phyloP scores from a whole-genome alignment of 2,113 vertebrate genomes.

The Saiga tatarica region DNA sequence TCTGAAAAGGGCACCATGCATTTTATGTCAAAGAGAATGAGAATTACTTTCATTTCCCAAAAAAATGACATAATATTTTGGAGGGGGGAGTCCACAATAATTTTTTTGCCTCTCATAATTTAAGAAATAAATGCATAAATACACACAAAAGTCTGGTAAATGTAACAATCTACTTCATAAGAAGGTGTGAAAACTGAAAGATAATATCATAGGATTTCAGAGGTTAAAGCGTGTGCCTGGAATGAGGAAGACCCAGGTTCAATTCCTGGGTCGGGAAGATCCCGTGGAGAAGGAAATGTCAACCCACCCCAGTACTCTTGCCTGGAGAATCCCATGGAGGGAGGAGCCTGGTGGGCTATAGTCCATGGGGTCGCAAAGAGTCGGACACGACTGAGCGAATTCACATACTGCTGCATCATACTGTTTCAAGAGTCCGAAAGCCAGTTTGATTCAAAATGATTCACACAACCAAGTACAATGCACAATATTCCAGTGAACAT shows the following conservation, averaged over 20 bases:
- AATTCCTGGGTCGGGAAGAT: too few species aligned
- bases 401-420: not conserved
- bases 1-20: not conserved
- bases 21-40: not conserved
- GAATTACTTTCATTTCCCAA: not conserved
- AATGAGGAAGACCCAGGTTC: too few species aligned
- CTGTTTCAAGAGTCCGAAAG: not conserved
- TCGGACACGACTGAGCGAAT: too few species aligned
- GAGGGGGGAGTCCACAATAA: not conserved
- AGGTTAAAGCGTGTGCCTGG: too few species aligned
- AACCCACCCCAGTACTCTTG: too few species aligned
- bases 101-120: not conserved
- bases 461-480: not conserved
- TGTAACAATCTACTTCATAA: not conserved
- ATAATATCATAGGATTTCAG: not conserved
- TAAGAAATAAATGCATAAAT: not conserved
- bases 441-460: not conserved
- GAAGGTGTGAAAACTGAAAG: not conserved
- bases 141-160: not conserved
- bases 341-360: too few species aligned
- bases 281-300: too few species aligned
- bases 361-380: too few species aligned
- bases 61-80: not conserved
- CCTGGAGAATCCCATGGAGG: too few species aligned
- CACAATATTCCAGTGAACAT: not conserved